Base-by-base conservation (phyloP, 2,888 invertebrate species). In the Cephus runcator region DNA sequence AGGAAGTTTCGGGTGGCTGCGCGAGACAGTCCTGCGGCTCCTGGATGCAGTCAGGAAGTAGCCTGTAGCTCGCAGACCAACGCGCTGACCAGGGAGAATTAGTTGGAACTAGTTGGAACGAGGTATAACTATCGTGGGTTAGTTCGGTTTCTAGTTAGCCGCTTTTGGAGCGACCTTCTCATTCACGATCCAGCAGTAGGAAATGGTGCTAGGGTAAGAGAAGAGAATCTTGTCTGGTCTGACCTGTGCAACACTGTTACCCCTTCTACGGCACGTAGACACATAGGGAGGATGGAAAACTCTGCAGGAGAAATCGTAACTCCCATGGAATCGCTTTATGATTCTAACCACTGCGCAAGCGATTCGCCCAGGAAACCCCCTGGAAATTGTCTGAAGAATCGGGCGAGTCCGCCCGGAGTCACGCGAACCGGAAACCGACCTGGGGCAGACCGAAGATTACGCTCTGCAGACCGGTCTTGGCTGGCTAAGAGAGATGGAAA, bases 341-440 rank as follows among this genome's bases (percentile, higher is more conserved):
- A 33, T 34, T 31, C 33, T 31, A 71, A 6, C 71, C 71, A 12
- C 33, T 34, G 34, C 71, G 71, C 31, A 33, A 71, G 33, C 31
- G 71, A 33, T 71, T 71, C 71, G 34, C 71, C 12, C 71, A 31
- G 71, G 71, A 71, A 31, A 23, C 71, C 56, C 6, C 12, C 33
- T 71, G 71, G 71, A 71, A 71, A 71, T 71, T 71, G 31, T 71
- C 33, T 12, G 71, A 71, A 71, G 71, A 30, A 71, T 71, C 15
- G 31, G 31, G 23, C 56, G 9, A 71, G 71, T 34, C 33, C 12
- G 31, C 6, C 33, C 12, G 12, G 23, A 71, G 71, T 71, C 71
- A 71, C 71, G 71, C 71, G 31, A 71, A 34, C 71, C 33, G 71
- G 34, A 71, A 71, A 71, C 31, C 6, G 71, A 71, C 30, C 31